Percentiles rank a stretch among this genome's conserved stretches.
These are phyloP conservation scores for Phrynocephalus vlangalii DNA, from an alignment of 2,797 vertebrate species.

Conservation along the genomic window DNA sequence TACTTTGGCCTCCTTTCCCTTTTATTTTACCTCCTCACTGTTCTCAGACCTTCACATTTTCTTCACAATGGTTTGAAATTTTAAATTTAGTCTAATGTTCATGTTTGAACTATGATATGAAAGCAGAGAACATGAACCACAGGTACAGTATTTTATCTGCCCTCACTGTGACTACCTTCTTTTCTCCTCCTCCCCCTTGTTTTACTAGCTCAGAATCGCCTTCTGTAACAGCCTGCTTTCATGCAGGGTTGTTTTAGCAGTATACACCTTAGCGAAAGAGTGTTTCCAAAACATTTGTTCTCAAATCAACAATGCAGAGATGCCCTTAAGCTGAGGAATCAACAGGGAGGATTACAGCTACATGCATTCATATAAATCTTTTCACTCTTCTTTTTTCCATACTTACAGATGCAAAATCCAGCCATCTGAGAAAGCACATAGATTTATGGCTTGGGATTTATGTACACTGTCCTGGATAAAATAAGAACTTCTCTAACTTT, in stretches of 20 bases:
- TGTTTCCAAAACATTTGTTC: conserved; percentile 38
- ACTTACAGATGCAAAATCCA: conserved; percentile 75
- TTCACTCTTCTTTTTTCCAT: conserved; percentile 64
- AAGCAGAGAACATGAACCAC: no score
- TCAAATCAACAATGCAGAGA: conserved; percentile 8
- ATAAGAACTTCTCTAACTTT: conserved; percentile 61
- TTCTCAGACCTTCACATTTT: no score
- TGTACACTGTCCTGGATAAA: conserved; percentile 69
- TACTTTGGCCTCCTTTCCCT: no score
- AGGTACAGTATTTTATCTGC: no score
- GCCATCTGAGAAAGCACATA: conserved; percentile 61
- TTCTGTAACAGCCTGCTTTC: background rate
- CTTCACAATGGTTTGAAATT: no score
- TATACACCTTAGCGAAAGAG: conserved; percentile 34
- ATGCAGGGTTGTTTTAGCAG: background rate
- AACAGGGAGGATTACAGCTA: conserved; percentile 51
- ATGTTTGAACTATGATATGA: no score
- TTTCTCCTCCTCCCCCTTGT: no score
- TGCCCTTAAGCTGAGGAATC: conserved; percentile 63
- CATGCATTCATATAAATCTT: conserved; percentile 72
- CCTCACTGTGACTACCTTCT: no score
- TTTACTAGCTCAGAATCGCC: no score
- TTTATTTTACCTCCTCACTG: no score
- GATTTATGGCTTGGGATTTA: conserved; percentile 74
- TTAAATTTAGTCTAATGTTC: no score